Evolutionary conservation across 2,888 invertebrate genomes (phyloP).

Genomic region (Ethmia dodecea): DNA sequence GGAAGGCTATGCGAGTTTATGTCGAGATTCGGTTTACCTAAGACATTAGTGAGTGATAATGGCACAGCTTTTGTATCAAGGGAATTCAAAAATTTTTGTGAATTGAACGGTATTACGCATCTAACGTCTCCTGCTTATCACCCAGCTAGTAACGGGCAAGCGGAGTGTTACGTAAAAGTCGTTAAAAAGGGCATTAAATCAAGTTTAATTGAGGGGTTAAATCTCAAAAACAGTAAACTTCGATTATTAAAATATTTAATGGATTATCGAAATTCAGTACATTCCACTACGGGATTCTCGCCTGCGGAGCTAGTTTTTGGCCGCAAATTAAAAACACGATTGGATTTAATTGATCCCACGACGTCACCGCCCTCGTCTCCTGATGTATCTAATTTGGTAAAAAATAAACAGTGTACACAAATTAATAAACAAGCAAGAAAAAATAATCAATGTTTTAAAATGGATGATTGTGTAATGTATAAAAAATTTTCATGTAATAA

Average conservation of each 20-base stretch:
- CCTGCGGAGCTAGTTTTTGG: conserved; percentile 19
- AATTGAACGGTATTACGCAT: conserved; percentile 20
- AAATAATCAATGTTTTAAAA: neutral
- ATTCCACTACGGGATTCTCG: conserved; percentile 15
- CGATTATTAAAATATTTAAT: conserved; percentile 20
- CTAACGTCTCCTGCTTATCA: conserved; percentile 22
- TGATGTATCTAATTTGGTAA: conserved; percentile 6
- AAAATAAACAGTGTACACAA: conserved; percentile 17
- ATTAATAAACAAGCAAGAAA: conserved; percentile 9
- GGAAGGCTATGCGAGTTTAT: conserved; percentile 22
- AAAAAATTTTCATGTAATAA: conserved; percentile 11
- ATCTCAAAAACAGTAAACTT: conserved; percentile 3
- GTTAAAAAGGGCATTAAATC: no score
- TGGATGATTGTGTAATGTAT: conserved; percentile 6
- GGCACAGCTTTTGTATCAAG: conserved; percentile 19
- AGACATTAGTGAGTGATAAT: conserved; percentile 23
- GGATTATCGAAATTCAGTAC: conserved; percentile 20
- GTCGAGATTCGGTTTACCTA: conserved; percentile 22
- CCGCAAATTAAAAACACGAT: conserved; percentile 11
- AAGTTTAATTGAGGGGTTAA: conserved; percentile 7
- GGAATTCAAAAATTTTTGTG: conserved; percentile 21
- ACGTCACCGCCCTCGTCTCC: conserved; percentile 8
- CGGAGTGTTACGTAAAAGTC: no score
- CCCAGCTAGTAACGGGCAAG: no score
- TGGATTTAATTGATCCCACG: conserved; percentile 16